Evolutionary conservation across 2,888 invertebrate genomes (phyloP).

Genomic region (Griposia aprilina): DNA sequence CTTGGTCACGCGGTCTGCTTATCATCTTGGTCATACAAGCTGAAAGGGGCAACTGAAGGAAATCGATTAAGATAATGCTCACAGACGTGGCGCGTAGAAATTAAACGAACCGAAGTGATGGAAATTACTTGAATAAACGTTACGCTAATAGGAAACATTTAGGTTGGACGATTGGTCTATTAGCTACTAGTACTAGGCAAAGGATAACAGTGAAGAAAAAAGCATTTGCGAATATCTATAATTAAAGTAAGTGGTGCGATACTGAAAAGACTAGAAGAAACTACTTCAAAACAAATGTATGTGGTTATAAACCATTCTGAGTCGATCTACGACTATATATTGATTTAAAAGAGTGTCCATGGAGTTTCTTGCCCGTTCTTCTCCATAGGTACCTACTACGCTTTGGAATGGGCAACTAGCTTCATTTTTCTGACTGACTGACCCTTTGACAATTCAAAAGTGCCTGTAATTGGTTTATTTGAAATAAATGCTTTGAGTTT

Average conservation of each 20-base stretch:
- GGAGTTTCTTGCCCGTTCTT: too few relatives aligned
- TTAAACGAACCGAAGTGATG: slow-evolving; percentile 29
- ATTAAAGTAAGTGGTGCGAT: neutral
- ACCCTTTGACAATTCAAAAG: too few relatives aligned
- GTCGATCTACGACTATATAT: too few relatives aligned
- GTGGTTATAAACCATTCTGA: neutral
- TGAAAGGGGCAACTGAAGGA: slow-evolving; percentile 49
- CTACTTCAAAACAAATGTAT: neutral
- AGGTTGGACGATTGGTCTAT: neutral
- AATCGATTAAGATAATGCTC: slow-evolving; percentile 58
- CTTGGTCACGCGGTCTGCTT: slow-evolving; percentile 31
- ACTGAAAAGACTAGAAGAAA: neutral
- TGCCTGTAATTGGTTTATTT: too few relatives aligned
- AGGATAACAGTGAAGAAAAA: neutral
- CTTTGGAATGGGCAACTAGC: too few relatives aligned
- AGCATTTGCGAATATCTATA: neutral
- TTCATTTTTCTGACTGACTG: too few relatives aligned
- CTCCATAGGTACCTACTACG: too few relatives aligned
- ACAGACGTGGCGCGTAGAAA: slow-evolving; percentile 21
- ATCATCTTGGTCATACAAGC: slow-evolving; percentile 37
- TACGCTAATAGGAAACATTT: slow-evolving; percentile 9
- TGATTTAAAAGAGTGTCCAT: too few relatives aligned
- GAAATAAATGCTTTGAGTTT: too few relatives aligned
- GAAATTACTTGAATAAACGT: slow-evolving; percentile 19
- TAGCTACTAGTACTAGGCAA: neutral